phyloP scores from a whole-genome alignment of 2,888 invertebrate genomes.

The Beris chalybata region DNA sequence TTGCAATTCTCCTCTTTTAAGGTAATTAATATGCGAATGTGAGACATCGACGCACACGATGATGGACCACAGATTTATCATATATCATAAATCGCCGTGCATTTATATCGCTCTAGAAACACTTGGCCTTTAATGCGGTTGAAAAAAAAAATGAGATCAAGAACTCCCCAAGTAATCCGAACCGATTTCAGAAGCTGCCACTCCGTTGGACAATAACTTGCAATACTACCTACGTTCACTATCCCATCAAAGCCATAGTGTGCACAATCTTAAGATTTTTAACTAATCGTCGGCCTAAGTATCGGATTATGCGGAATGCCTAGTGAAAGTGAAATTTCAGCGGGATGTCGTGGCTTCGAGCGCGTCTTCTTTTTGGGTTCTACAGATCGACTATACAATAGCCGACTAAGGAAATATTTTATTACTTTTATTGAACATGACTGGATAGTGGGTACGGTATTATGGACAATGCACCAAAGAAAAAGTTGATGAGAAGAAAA shows the following conservation, averaged over 20 bases:
- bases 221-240: not conserved
- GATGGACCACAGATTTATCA: conserved; percentile 11
- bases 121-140: conserved; percentile 13
- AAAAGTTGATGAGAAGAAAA: too few species aligned
- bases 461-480: too few species aligned
- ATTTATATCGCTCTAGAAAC: not conserved
- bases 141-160: conserved; percentile 13
- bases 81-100: conserved; percentile 7
- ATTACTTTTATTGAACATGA: too few species aligned
- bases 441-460: too few species aligned
- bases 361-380: conserved; percentile 15
- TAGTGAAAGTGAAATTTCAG: conserved; percentile 22
- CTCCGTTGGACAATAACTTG: not conserved
- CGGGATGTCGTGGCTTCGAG: conserved; percentile 5
- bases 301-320: not conserved
- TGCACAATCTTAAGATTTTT: conserved; percentile 1
- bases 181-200: conserved; percentile 8
- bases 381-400: not conserved
- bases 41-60: not conserved
- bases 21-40: not conserved
- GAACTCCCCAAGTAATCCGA: conserved; percentile 13
- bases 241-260: not conserved
- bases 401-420: conserved; percentile 5
- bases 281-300: not conserved
- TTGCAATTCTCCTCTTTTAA: not conserved